These are phyloP conservation scores for Heterodera carotae DNA, from an alignment of 1,140 invertebrate genomes.

Conservation along the genomic window DNA sequence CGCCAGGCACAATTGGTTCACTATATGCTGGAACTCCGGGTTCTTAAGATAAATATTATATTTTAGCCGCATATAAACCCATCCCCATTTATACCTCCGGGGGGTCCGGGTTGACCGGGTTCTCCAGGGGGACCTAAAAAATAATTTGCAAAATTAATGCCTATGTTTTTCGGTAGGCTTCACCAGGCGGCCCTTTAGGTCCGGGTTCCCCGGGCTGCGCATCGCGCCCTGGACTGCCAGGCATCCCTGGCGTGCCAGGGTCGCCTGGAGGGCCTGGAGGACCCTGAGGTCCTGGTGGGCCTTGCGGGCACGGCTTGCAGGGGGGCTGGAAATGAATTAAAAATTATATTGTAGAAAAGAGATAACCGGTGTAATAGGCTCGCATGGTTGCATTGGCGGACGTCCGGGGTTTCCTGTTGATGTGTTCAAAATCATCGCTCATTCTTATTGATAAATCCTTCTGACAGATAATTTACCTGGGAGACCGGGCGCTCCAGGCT, in stretches of 20 bases:
- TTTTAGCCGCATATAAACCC: background rate
- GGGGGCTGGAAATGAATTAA: slow-evolving; percentile 20
- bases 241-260: slow-evolving; percentile 26
- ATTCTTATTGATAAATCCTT: background rate
- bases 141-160: background rate
- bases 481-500: slow-evolving; percentile 41
- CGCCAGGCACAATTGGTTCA: slow-evolving; percentile 37
- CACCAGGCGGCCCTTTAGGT: slow-evolving; percentile 2
- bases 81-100: slow-evolving; percentile 26
- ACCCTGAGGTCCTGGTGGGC: slow-evolving; percentile 37
- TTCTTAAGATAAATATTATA: background rate
- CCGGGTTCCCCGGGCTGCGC: slow-evolving; percentile 25
- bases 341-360: background rate
- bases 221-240: slow-evolving; percentile 39
- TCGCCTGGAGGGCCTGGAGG: slow-evolving; percentile 39
- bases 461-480: slow-evolving; percentile 15
- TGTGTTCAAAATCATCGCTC: background rate
- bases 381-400: slow-evolving; percentile 39
- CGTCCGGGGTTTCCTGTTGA: slow-evolving; percentile 21
- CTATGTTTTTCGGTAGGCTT: slow-evolving; percentile 29
- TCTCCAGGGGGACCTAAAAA: slow-evolving; percentile 35
- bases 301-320: slow-evolving; percentile 42
- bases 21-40: slow-evolving; percentile 25
- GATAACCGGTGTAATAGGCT: slow-evolving; percentile 32
- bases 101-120: slow-evolving; percentile 32